Conservation (phyloP, 2,113 vertebrate genomes). For the Erythrolamprus reginae region DNA sequence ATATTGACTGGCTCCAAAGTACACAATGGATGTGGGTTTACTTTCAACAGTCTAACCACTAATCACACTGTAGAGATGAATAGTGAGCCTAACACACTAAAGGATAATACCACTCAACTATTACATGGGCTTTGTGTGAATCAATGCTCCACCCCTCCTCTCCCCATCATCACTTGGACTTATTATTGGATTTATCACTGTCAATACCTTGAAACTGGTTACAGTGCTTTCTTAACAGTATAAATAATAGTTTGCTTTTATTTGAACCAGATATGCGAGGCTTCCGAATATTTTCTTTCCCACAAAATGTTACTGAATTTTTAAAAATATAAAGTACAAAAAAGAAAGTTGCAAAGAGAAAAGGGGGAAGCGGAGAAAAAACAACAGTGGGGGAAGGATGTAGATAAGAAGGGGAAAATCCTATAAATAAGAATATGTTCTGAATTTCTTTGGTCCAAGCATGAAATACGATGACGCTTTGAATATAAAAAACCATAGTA, state of each 20-base stretch:
- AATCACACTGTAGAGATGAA: neutral
- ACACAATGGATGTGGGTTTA: neutral
- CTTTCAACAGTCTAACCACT: neutral
- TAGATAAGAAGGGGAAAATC: neutral
- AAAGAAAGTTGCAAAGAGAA: neutral
- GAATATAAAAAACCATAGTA: neutral
- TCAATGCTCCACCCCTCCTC: neutral
- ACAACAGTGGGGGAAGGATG: neutral
- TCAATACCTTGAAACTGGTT: neutral
- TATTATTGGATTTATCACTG: neutral
- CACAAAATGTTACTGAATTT: neutral
- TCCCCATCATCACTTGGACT: neutral
- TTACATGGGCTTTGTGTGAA: neutral
- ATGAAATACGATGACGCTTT: neutral
- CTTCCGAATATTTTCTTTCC: neutral
- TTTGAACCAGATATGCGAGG: neutral
- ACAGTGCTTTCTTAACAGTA: neutral
- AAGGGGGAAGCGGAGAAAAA: neutral
- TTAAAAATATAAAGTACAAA: neutral
- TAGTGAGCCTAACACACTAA: neutral
- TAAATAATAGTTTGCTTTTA: neutral
- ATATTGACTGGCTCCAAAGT: neutral
- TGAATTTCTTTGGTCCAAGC: neutral
- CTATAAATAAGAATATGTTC: neutral
- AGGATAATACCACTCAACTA: neutral